Evolutionary conservation across 53 echinoderm and acorn worm genomes (phyloP).

Genomic region (Astropecten irregularis): DNA sequence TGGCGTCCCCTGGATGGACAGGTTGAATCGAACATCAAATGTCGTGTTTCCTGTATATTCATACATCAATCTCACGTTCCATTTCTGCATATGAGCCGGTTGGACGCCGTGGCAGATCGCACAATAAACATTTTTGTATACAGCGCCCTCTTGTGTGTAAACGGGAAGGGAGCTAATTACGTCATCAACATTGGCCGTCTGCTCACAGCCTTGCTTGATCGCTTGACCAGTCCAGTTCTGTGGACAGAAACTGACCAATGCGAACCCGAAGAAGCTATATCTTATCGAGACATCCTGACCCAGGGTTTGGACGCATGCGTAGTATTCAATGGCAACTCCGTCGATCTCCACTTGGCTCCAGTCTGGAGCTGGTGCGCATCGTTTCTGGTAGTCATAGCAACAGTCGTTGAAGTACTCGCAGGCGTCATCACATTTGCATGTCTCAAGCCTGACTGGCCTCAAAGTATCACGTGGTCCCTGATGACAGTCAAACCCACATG

Average conservation of each 20-base stretch:
- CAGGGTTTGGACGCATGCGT: constrained; percentile 10
- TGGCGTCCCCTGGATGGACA: neutral
- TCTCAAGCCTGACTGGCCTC: neutral
- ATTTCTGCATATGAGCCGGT: no score
- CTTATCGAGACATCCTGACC: neutral
- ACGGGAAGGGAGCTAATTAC: constrained; percentile 73
- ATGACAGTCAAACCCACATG: constrained; percentile 1
- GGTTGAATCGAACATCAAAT: neutral
- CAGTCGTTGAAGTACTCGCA: no score
- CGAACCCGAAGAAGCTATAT: neutral
- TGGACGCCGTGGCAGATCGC: no score
- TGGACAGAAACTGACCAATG: no score
- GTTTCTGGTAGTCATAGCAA: no score
- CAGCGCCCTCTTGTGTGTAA: constrained; percentile 34
- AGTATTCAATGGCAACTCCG: neutral
- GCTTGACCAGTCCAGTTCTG: neutral
- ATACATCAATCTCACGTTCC: neutral
- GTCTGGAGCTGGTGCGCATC: no score
- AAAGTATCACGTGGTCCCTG: neutral
- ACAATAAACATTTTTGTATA: no score
- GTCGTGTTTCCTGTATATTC: neutral
- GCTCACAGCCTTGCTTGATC: neutral
- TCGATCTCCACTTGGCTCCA: no score
- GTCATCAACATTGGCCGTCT: constrained; percentile 49
- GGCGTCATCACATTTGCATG: constrained; percentile 70